These are phyloP conservation scores for Eunapius fragilis DNA, from an alignment of 37 sponge, comb jelly and placozoan genomes.

Conservation along the genomic window DNA sequence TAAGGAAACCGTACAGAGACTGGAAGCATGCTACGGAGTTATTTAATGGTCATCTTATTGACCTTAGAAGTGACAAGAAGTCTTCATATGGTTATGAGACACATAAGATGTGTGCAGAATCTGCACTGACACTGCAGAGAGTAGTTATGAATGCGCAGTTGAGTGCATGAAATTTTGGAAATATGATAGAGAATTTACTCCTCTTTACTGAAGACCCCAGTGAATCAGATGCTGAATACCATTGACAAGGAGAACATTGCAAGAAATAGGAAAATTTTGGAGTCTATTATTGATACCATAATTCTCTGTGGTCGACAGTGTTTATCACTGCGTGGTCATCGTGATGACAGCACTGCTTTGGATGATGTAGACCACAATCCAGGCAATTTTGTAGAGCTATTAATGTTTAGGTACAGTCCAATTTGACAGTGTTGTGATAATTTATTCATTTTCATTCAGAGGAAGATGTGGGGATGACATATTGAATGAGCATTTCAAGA, in stretches of 20 bases:
- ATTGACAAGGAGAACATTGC: not conserved
- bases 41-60: not conserved
- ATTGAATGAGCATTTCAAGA: slow-evolving; percentile 46
- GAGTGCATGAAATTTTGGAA: not conserved
- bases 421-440: not conserved
- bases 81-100: too few species aligned
- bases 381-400: slow-evolving; percentile 34
- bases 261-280: slow-evolving; percentile 16
- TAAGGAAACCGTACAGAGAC: not conserved
- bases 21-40: not conserved
- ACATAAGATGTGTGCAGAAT: not conserved
- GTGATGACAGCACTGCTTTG: slow-evolving; percentile 41
- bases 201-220: not conserved
- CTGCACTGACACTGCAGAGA: not conserved
- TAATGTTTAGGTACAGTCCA: slow-evolving; percentile 18
- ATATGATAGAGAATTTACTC: too few species aligned
- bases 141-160: not conserved
- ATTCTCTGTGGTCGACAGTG: slow-evolving; percentile 40
- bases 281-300: slow-evolving; percentile 26
- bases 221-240: too few species aligned
- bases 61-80: too few species aligned
- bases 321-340: slow-evolving; percentile 63
- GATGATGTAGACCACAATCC: slow-evolving; percentile 26
- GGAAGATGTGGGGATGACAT: slow-evolving; percentile 42
- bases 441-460: not conserved